Conservation (phyloP, 2,113 vertebrate genomes). For the Todiramphus chloris region DNA sequence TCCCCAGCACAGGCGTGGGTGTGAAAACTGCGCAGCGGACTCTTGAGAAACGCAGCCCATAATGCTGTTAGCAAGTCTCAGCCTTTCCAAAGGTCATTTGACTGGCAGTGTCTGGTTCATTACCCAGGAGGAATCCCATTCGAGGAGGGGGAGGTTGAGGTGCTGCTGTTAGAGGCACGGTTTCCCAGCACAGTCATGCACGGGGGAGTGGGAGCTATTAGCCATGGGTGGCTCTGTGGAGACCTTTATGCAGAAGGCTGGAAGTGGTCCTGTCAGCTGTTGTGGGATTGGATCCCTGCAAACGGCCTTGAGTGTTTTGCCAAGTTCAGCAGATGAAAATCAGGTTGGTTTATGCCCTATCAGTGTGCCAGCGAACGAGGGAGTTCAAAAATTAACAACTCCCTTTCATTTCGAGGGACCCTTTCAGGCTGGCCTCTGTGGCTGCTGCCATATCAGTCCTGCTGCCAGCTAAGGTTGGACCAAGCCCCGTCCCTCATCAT, state of each 20-base stretch:
- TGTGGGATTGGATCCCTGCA: background rate
- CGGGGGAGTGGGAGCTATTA: background rate
- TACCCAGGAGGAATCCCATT: slow-evolving; percentile 46
- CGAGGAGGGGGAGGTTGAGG: background rate
- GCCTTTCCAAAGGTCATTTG: slow-evolving; percentile 4
- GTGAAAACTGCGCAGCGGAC: background rate
- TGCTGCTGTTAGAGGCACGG: background rate
- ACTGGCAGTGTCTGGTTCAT: slow-evolving; percentile 20
- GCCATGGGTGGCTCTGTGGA: background rate
- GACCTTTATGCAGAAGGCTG: background rate
- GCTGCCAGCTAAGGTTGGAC: background rate
- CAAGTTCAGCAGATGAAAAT: background rate
- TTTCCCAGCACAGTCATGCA: slow-evolving; percentile 9
- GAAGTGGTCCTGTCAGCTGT: background rate
- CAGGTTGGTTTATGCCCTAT: background rate
- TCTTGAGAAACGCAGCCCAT: background rate
- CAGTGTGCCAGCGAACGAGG: background rate
- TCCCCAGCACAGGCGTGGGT: background rate
- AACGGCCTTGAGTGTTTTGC: background rate
- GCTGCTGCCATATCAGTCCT: background rate
- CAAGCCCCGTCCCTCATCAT: background rate
- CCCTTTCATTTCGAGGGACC: background rate
- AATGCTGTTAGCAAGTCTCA: background rate
- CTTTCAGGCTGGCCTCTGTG: background rate
- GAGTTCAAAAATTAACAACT: background rate